phyloP scores from a whole-genome alignment of 2,888 invertebrate genomes.

The Acanthosepion pharaonis region DNA sequence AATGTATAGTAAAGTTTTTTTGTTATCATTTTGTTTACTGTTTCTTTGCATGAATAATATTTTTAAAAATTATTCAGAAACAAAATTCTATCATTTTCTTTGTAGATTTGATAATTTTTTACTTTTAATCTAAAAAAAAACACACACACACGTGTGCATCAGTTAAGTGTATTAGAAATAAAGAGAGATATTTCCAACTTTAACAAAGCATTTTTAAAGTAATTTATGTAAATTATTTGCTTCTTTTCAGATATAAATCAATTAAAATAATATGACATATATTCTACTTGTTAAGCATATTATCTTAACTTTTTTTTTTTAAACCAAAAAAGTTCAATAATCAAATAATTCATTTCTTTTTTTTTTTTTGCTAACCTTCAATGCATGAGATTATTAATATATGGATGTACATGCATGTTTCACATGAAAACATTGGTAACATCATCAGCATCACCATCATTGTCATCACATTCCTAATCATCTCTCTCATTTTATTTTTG shows the following conservation, averaged over 20 bases:
- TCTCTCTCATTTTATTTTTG: neutral
- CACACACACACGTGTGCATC: neutral
- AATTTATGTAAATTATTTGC: neutral
- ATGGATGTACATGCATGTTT: slow-evolving; percentile 33
- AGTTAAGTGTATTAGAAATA: neutral
- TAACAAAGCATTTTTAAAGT: neutral
- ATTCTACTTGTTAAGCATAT: neutral
- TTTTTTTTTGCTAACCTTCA: neutral
- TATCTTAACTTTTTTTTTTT: neutral
- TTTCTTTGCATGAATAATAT: neutral
- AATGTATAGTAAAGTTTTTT: neutral
- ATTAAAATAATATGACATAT: neutral
- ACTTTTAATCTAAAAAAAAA: neutral
- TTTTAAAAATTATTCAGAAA: neutral
- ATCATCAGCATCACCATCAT: slow-evolving; percentile 24
- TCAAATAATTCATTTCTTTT: neutral
- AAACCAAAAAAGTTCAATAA: neutral
- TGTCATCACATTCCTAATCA: neutral
- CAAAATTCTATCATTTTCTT: slow-evolving; percentile 17
- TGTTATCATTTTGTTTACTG: neutral
- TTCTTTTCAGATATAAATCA: neutral
- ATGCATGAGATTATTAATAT: slow-evolving; percentile 46
- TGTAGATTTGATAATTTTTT: neutral
- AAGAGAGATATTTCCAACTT: neutral
- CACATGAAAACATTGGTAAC: slow-evolving; percentile 36